phyloP scores from a whole-genome alignment of 2,113 vertebrate genomes.

The Coryphaenoides rupestris region DNA sequence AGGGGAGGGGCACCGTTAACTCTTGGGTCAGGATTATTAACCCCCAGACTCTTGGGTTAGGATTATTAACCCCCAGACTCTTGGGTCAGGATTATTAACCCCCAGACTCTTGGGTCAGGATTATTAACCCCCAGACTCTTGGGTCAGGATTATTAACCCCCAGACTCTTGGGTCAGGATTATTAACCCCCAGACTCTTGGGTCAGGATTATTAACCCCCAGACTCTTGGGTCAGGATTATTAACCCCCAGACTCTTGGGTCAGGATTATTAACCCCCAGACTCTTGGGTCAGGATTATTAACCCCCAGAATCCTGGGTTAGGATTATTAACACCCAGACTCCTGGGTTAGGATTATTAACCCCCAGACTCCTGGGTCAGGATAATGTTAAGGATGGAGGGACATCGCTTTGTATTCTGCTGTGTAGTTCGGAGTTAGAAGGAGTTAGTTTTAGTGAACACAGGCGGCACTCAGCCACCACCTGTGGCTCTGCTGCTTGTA shows the following conservation, averaged over 20 bases:
- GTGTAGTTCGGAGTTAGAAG: no score
- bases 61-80: not conserved
- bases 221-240: not conserved
- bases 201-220: no score
- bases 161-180: slow-evolving; percentile 13
- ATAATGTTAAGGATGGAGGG: slow-evolving; percentile 31
- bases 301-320: slow-evolving; percentile 54
- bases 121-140: slow-evolving; percentile 8
- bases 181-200: slow-evolving; percentile 52
- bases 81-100: slow-evolving; percentile 15
- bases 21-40: slow-evolving; percentile 43
- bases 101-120: slow-evolving; percentile 7
- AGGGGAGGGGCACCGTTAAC: slow-evolving; percentile 57
- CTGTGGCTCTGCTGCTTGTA: no score
- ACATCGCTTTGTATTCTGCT: not conserved
- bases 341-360: not conserved
- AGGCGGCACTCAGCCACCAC: no score
- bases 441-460: no score
- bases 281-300: not conserved
- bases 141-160: slow-evolving; percentile 16
- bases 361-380: slow-evolving; percentile 8
- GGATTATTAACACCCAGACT: no score
- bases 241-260: slow-evolving; percentile 57
- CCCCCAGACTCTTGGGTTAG: slow-evolving; percentile 1
- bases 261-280: no score